Base-by-base conservation (phyloP, 2,797 vertebrate species). In the Gymnopithys bicolor region DNA sequence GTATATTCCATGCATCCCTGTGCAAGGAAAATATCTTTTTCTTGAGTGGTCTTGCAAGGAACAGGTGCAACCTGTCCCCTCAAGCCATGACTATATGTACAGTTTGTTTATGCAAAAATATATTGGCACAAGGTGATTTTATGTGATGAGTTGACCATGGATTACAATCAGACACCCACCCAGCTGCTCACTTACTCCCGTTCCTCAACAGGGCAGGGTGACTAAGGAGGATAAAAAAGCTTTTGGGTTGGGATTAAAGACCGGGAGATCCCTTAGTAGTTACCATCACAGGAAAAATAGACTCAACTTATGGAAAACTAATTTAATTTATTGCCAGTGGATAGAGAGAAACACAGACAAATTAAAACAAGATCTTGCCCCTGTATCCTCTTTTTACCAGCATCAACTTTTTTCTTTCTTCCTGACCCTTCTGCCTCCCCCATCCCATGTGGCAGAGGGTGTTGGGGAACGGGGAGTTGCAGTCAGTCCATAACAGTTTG, bases 361-460 rank as follows among this genome's bases (percentile, higher is more conserved):
- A 80, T 32, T 27, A 66, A 64, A 80, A 5, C 7, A 60, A 22
- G 17, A 14, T 33, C 60, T 43, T n/a, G 2, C 4, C 5, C 10
- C 11, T 12, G 7, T 41, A 59, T 39, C 15, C 17, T 25, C 3
- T 56, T 56, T 76, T 74, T 24, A 27, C 28, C 28, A 73, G 12
- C 16, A 43, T 64, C 21, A 64, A 12, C 5, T 73, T 84, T 4
- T n/a, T 3, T 77, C 21, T 21, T 80, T 71, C 64, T 37, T 60
- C 5, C 11, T 46, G 22, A 33, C 9, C 30, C 23, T 75, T 77
- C 41, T 55, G 10, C 9, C 2, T 62, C 66, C 27, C 27, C 35
- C 30, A 8, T 24, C 25, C 13, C 4, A 2, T 1, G 1, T 7
- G 24, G 45, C 1, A 1, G 5, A 5, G 51, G 23, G 4, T 24